Evolutionary conservation across 2,113 vertebrate genomes (phyloP).

Genomic region (Ibidorhyncha struthersii): DNA sequence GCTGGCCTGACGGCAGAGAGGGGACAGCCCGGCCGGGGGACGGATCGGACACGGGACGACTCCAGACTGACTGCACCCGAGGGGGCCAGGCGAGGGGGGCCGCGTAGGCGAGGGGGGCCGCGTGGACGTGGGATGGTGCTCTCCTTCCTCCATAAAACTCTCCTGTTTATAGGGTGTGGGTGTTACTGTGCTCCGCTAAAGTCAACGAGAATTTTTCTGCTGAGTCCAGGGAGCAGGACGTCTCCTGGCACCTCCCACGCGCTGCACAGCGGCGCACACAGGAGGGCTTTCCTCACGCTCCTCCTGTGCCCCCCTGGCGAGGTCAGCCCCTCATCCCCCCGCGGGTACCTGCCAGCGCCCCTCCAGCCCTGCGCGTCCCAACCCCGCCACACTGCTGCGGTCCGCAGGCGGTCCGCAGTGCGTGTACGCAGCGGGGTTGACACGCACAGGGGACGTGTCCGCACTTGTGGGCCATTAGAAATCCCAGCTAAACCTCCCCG

Average conservation of each 20-base stretch:
- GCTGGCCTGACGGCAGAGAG: background rate
- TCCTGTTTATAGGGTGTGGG: background rate
- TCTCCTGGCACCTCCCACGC: too few species aligned
- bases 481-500: background rate
- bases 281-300: fast-evolving
- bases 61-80: background rate
- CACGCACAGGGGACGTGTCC: fast-evolving
- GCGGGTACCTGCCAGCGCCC: too few species aligned
- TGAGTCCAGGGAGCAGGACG: background rate
- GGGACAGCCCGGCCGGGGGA: background rate
- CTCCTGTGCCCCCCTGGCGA: too few species aligned
- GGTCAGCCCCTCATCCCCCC: background rate
- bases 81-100: too few species aligned
- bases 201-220: background rate
- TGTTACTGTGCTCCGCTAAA: background rate
- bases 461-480: background rate
- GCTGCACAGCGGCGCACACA: background rate
- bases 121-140: fast-evolving
- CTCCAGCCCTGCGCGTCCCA: background rate
- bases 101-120: too few species aligned
- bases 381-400: fast-evolving
- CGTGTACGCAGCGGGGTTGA: fast-evolving
- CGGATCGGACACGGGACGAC: fast-evolving
- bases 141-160: too few species aligned
- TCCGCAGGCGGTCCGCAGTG: background rate